Evolutionary conservation across 2,888 invertebrate genomes (phyloP), one percentile per base, ranked within the genome.

Genomic region (Notodonta ziczac): DNA sequence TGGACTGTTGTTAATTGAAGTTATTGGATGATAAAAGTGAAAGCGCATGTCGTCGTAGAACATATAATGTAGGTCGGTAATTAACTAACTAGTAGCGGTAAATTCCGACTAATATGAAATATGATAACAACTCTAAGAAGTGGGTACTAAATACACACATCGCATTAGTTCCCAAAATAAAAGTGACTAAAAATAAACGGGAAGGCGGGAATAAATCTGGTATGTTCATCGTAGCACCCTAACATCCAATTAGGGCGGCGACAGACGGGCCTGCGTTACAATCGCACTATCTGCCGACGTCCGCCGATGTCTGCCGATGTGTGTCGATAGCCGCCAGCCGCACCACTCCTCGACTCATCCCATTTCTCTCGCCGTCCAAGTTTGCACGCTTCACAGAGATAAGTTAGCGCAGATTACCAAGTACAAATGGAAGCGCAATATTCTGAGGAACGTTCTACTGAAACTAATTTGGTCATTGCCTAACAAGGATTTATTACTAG

Each of bases 311-410:
- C 35, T 54, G 54, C n/a, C 65, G 61, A 59, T 67, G 66, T 48
- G 64, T 61, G 63, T 58, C 62, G 55, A 55, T 55, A 7, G 39
- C 14, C 16, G 55, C 12, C 55, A 16, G 52, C 39, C 62, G 64
- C 62, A 51, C 66, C 70, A 53, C 67, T 64, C 51, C 62, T 61
- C 57, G 63, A 57, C 69, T 69, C 76, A 77, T 73, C 73, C 74
- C 74, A 80, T 80, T 76, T 75, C 76, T 75, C 69, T 70, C 65
- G 59, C 66, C 58, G 62, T 63, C 48, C 56, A 66, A 65, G 74
- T 69, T 71, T 57, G 13, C 46, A 46, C 46, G 46, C 46, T 13
- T n/a, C 46, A 46, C 46, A 46, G 13, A 55, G 61, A 59, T 61
- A 65, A 61, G 55, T 57, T 51, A 59, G 57, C 44, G 13, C 44